Conservation (phyloP, 2,888 invertebrate species). For the Camptogramma bilineatum region DNA sequence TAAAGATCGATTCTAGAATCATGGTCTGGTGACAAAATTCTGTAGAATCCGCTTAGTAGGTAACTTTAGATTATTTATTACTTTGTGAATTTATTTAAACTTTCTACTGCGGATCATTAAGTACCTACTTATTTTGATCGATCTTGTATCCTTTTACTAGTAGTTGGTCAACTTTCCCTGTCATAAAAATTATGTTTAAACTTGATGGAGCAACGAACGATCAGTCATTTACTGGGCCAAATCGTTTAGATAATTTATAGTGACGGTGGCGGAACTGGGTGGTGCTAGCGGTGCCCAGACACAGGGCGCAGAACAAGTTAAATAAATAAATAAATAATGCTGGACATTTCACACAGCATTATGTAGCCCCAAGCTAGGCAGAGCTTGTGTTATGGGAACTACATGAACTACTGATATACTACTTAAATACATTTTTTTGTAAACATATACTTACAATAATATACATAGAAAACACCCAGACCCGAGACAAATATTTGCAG, state of each 20-base stretch:
- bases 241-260: not conserved
- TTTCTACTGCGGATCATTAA: slow-evolving; percentile 7
- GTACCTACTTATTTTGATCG: slow-evolving; percentile 22
- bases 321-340: no score
- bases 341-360: no score
- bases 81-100: slow-evolving; percentile 6
- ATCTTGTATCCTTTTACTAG: slow-evolving; percentile 30
- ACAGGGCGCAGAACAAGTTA: no score
- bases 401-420: no score
- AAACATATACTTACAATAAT: no score
- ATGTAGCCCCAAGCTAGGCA: no score
- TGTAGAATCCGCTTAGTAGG: not conserved
- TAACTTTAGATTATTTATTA: not conserved
- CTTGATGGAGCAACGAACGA: slow-evolving; percentile 15
- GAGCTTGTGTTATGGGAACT: no score
- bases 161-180: slow-evolving; percentile 33
- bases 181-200: slow-evolving; percentile 28
- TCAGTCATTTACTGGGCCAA: not conserved
- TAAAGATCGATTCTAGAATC: no score
- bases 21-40: no score
- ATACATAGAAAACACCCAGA: no score
- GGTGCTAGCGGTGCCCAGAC: not conserved
- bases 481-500: no score
- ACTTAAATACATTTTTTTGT: no score
- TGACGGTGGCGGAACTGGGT: not conserved